phyloP scores from a whole-genome alignment of 2,888 invertebrate genomes.

The Cotesia congregata region DNA sequence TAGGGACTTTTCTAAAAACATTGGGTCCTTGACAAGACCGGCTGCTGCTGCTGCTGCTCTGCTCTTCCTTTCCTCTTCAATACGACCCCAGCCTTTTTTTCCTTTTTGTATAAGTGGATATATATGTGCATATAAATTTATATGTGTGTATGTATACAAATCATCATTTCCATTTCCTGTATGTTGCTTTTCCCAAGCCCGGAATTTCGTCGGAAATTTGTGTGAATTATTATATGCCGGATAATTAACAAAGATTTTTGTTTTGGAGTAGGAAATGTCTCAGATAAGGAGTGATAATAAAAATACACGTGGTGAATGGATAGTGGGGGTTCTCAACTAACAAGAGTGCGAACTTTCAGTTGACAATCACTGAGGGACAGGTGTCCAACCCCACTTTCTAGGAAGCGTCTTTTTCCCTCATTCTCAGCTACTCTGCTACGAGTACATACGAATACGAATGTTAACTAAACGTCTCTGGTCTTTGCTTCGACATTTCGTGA shows the following conservation, averaged over 20 bases:
- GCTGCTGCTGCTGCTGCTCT: slow-evolving; percentile 33
- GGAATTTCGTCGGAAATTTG: neutral
- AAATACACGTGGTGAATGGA: slow-evolving; percentile 11
- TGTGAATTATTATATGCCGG: neutral
- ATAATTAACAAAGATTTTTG: slow-evolving; percentile 25
- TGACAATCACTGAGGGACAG: slow-evolving; percentile 67
- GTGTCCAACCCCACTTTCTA: slow-evolving; percentile 69
- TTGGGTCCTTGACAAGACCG: slow-evolving; percentile 49
- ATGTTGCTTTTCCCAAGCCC: neutral
- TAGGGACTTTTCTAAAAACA: slow-evolving; percentile 62
- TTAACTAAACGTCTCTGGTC: slow-evolving; percentile 26
- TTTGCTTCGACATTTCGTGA: slow-evolving; percentile 25
- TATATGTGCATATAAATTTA: no score
- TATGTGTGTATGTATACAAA: neutral
- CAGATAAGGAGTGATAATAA: slow-evolving; percentile 41
- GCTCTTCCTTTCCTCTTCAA: slow-evolving; percentile 19
- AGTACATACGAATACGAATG: slow-evolving; percentile 42
- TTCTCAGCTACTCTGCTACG: slow-evolving; percentile 33
- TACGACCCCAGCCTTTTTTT: slow-evolving; percentile 24
- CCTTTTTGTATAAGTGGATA: neutral
- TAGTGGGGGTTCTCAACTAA: slow-evolving; percentile 43
- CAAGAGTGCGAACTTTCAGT: slow-evolving; percentile 41
- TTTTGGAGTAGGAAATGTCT: slow-evolving; percentile 31
- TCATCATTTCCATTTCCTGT: neutral
- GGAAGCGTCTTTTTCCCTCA: slow-evolving; percentile 62